Evolutionary conservation across 2,113 vertebrate species (phyloP).

Genomic region (Butorides virescens): DNA sequence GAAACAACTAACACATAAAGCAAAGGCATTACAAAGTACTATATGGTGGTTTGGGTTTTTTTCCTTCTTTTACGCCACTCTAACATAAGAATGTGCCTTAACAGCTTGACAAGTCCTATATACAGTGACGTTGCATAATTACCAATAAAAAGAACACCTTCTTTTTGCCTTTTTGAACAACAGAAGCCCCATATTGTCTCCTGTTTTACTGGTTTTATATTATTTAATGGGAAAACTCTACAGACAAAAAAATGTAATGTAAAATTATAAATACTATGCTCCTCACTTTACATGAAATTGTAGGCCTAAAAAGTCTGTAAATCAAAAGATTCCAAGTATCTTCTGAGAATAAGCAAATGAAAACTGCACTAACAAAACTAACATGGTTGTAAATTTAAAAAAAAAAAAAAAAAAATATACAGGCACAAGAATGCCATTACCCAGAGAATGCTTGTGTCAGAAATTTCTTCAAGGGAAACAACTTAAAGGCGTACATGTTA

Average conservation of each 20-base stretch:
- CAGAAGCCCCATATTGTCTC: neutral
- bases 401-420: too few relatives aligned
- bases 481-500: neutral
- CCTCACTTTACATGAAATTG: neutral
- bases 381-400: neutral
- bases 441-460: neutral
- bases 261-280: neutral
- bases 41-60: rapidly evolving
- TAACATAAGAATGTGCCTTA: neutral
- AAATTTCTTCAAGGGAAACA: neutral
- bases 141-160: neutral
- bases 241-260: neutral
- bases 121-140: neutral
- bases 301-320: neutral
- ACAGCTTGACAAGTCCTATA: neutral
- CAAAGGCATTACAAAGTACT: neutral
- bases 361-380: neutral
- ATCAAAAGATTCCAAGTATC: neutral
- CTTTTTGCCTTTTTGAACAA: neutral
- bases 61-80: neutral
- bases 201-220: neutral
- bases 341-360: neutral
- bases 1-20: neutral
- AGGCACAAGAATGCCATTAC: neutral
- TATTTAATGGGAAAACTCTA: neutral